Conservation (phyloP, 2,797 vertebrate genomes). For the Manis javanica region DNA sequence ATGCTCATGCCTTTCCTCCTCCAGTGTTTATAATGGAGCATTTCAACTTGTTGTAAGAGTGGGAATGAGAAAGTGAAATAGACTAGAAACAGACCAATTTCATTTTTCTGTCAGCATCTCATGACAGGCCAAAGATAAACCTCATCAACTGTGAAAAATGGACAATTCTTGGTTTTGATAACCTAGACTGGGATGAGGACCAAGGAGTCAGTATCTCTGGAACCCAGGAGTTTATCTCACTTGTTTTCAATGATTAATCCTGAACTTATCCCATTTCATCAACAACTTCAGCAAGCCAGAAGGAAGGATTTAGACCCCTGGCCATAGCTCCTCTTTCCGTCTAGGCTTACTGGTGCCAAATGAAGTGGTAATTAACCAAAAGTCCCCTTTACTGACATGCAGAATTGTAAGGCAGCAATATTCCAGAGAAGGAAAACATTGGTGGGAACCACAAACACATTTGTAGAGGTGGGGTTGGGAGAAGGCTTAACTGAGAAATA, state of each 20-base stretch:
- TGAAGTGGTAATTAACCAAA: constrained; percentile 35
- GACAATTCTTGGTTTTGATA: constrained; percentile 74
- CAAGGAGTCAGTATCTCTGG: constrained; percentile 68
- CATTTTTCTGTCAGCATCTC: constrained; percentile 73
- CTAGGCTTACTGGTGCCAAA: constrained; percentile 54
- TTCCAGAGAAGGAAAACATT: neutral
- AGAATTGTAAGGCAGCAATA: neutral
- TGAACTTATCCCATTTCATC: constrained; percentile 68
- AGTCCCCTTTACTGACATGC: neutral
- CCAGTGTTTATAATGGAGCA: constrained; percentile 33
- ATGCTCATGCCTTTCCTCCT: neutral
- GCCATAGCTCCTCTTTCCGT: neutral
- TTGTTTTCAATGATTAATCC: constrained; percentile 72
- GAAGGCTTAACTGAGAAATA: neutral
- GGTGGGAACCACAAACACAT: neutral
- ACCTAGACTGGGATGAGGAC: constrained; percentile 66
- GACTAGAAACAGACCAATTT: constrained; percentile 69
- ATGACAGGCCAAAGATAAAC: constrained; percentile 74
- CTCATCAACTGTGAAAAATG: constrained; percentile 82
- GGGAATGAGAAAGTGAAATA: constrained; percentile 60
- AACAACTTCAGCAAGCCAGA: constrained; percentile 64
- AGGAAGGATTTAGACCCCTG: constrained; percentile 38
- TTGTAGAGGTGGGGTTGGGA: rapidly evolving
- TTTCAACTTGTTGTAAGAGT: constrained; percentile 35
- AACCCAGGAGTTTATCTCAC: constrained; percentile 63